A percentile compares a stretch with the other conserved stretches of the same genome.
phyloP scores from a whole-genome alignment of 2,797 vertebrate species.

The Steatocranus sp. region DNA sequence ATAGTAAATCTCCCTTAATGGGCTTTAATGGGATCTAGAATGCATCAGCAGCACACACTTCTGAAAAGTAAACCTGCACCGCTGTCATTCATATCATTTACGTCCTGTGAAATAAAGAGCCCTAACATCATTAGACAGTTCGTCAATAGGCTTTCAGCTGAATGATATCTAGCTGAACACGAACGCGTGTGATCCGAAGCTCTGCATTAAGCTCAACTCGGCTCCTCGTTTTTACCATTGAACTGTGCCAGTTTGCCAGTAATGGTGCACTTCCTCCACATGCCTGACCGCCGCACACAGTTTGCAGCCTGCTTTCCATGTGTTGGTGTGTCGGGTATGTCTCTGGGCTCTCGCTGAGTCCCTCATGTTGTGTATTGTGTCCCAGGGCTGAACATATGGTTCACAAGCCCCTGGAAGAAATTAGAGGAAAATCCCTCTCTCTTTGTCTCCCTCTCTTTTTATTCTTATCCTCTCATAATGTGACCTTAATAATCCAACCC shows the following conservation, averaged over 20 bases:
- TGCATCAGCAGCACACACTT: background rate
- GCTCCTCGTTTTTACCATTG: background rate
- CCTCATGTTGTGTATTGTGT: constrained; percentile 42
- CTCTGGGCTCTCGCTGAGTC: constrained; percentile 20
- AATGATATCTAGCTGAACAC: background rate
- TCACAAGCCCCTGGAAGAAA: constrained; percentile 48
- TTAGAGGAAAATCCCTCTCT: constrained; percentile 40
- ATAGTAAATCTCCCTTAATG: background rate
- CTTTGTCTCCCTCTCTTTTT: constrained; percentile 1
- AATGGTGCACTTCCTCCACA: background rate
- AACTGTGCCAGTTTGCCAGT: background rate
- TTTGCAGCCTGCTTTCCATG: constrained; percentile 36
- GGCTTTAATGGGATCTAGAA: background rate
- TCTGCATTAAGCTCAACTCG: background rate
- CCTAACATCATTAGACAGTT: background rate
- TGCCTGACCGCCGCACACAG: background rate
- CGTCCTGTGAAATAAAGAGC: background rate
- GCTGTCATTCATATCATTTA: background rate
- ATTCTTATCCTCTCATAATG: constrained; percentile 41
- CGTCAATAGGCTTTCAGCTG: background rate
- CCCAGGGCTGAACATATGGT: constrained; percentile 61
- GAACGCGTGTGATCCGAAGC: background rate
- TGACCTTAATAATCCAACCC: constrained; percentile 56
- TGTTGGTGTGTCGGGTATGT: constrained; percentile 1
- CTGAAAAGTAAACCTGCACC: background rate